Evolutionary conservation across 2,797 vertebrate species (phyloP), one percentile per base, ranked within the genome.

Genomic region (Myotis daubentonii): DNA sequence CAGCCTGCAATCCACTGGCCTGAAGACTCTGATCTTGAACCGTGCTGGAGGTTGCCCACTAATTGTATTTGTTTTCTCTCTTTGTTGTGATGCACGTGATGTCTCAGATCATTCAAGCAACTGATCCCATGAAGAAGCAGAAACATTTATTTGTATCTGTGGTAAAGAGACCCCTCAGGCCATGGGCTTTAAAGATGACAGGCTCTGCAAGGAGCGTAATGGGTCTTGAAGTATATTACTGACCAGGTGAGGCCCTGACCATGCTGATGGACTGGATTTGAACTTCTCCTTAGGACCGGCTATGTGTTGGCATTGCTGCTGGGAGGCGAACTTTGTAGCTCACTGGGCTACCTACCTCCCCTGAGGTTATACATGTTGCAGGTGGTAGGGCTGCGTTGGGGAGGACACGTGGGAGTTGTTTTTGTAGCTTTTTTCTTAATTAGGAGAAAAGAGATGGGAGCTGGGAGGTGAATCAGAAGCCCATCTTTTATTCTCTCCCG

Each of bases 401-500:
- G 28, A 81, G n/a, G 23, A 41, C 33, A 22, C 5, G 0, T 38
- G 11, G 41, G 86, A 60, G 65, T 91, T 94, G 74, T 95, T 97
- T 93, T 68, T 82, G 72, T 49, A 53, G 81, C 12, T 20, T 97
- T 91, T 94, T 96, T 94, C 91, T 81, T 94, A 97, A 95, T 97
- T 94, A 97, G 96, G 93, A 95, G 88, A 51, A 85, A 91, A 96
- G 71, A 97, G 89, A 89, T 91, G 30, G 92, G 75, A 51, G 94
- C 94, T 96, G 86, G 83, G 89, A 93, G 97, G 81, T 96, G 97
- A 97, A 90, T 94, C 95, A 97, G 96, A 93, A 97, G 88, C 90
- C 81, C 89, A 94, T 97, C 97, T 97, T 97, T 98, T 96, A 97
- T 96, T 96, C 93, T 97, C 90, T 76, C 88, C 55, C 68, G 94